phyloP scores from a whole-genome alignment of 2,113 vertebrate species.

The Heliornis fulica region DNA sequence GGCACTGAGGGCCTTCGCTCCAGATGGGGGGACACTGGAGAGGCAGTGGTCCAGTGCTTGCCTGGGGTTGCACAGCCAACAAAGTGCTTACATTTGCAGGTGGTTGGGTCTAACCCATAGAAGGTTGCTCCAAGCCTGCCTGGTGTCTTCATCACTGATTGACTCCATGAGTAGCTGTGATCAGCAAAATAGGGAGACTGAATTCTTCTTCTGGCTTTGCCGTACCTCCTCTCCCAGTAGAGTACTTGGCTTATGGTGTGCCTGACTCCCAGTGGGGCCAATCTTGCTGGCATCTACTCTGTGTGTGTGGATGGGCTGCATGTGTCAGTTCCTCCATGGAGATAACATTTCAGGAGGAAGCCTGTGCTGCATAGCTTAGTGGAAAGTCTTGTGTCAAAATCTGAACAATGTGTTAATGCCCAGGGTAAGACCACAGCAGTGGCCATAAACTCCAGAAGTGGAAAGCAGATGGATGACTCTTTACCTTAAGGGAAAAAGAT shows the following conservation, averaged over 20 bases:
- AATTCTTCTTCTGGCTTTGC: background rate
- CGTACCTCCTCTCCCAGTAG: background rate
- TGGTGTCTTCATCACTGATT: background rate
- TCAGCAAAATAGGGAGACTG: background rate
- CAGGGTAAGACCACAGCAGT: background rate
- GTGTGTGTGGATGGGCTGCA: background rate
- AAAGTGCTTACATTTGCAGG: background rate
- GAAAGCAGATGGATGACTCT: background rate
- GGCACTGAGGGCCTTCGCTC: background rate
- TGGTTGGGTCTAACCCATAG: background rate
- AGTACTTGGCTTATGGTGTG: background rate
- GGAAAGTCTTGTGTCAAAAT: background rate
- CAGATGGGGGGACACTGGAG: background rate
- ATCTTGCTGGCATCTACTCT: background rate
- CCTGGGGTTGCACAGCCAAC: background rate
- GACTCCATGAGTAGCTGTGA: rapidly evolving
- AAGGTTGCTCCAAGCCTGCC: background rate
- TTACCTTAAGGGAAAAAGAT: background rate
- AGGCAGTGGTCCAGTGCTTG: background rate
- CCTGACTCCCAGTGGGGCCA: background rate
- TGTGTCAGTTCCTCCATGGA: background rate
- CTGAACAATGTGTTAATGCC: background rate
- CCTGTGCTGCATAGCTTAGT: background rate
- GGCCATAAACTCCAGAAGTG: background rate
- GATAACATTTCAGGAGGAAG: background rate